Conservation (phyloP, 2,797 vertebrate genomes). For the Gadopsis marmoratus region DNA sequence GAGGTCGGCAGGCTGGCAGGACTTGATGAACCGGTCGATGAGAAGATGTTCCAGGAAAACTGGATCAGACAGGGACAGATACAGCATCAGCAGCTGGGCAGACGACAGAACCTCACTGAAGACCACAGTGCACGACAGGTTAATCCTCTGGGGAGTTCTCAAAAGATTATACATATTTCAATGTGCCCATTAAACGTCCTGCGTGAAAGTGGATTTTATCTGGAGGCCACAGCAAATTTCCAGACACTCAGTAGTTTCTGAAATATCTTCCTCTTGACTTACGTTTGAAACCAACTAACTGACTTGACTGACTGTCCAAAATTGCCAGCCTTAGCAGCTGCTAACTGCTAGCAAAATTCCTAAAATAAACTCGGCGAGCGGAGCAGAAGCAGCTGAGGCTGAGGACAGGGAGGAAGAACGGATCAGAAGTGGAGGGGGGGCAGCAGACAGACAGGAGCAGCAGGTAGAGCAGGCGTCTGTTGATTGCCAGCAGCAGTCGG, state of each 20-base stretch:
- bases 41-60: no score
- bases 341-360: conserved; percentile 31
- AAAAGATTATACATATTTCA: no score
- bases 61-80: no score
- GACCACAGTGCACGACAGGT: not conserved
- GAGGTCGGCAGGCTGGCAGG: no score
- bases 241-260: not conserved
- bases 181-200: not conserved
- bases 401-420: conserved; percentile 28
- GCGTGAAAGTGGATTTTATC: not conserved
- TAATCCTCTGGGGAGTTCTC: not conserved
- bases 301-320: not conserved
- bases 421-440: conserved; percentile 43
- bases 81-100: no score
- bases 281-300: conserved; percentile 15
- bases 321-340: conserved; percentile 25
- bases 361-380: conserved; percentile 31
- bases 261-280: not conserved
- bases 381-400: not conserved
- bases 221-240: not conserved
- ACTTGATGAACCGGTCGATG: no score
- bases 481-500: conserved; percentile 80
- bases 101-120: no score
- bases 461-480: conserved; percentile 63
- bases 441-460: conserved; percentile 55